A percentile compares a stretch with the other conserved stretches of the same genome.
These are phyloP conservation scores for Danio choprae DNA, from an alignment of 2,797 vertebrate species.

Conservation along the genomic window DNA sequence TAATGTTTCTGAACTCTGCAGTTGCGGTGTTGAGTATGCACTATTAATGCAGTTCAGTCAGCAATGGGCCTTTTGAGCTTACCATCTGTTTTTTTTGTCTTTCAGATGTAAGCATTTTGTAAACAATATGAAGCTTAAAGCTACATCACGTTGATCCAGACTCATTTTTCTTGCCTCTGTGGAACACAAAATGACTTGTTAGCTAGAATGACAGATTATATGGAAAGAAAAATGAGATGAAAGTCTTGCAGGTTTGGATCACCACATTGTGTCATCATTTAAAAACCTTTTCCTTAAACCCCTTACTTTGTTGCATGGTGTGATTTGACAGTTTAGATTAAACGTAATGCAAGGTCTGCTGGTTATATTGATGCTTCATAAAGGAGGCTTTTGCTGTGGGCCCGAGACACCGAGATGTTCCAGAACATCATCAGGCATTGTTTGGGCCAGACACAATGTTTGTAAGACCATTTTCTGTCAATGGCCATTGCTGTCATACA, in stretches of 20 bases:
- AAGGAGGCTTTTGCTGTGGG: neutral
- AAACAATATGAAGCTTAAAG: neutral
- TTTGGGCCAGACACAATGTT: constrained; percentile 44
- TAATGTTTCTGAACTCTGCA: neutral
- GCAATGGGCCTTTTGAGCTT: constrained; percentile 33
- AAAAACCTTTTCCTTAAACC: neutral
- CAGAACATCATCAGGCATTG: constrained; percentile 15
- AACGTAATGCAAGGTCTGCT: neutral
- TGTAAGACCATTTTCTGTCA: constrained; percentile 19
- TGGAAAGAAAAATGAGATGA: neutral
- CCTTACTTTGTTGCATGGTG: neutral
- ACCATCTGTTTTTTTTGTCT: constrained; percentile 17
- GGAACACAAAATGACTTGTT: neutral
- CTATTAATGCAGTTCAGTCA: constrained; percentile 18
- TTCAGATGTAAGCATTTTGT: neutral
- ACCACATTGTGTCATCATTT: too few relatives aligned
- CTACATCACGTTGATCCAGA: neutral
- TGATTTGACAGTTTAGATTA: too few relatives aligned
- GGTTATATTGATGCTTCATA: neutral
- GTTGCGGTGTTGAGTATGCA: constrained; percentile 1
- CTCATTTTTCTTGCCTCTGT: neutral
- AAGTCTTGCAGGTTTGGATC: neutral
- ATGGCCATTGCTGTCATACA: constrained; percentile 41
- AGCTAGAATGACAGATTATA: neutral
- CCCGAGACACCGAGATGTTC: neutral